These are phyloP conservation scores for Nylanderia fulva DNA, from an alignment of 1,140 invertebrate genomes.

Conservation along the genomic window DNA sequence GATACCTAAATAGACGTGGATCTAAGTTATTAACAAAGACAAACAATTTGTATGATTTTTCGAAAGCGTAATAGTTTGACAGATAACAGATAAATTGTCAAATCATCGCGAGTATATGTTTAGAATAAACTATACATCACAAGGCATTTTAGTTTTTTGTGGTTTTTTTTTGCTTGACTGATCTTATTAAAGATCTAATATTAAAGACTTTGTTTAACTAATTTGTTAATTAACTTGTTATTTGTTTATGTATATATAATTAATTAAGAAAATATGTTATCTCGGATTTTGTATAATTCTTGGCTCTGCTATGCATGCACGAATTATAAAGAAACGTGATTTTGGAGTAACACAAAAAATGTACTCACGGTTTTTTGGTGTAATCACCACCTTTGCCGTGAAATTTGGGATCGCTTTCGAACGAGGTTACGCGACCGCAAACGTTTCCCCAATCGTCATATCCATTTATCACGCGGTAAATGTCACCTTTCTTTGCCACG, in stretches of 20 bases:
- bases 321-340: background rate
- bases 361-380: conserved; percentile 84
- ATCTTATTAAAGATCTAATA: too few species aligned
- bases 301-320: background rate
- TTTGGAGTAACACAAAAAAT: conserved; percentile 19
- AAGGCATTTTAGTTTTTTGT: background rate
- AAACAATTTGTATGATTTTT: background rate
- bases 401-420: conserved; percentile 77
- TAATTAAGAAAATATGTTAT: background rate
- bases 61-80: background rate
- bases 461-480: conserved; percentile 88
- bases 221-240: background rate
- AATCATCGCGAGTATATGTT: background rate
- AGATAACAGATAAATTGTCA: background rate
- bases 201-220: background rate
- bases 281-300: background rate
- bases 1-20: conserved; percentile 78
- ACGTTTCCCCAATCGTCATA: conserved; percentile 90
- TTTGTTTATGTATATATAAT: background rate
- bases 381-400: conserved; percentile 86
- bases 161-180: background rate
- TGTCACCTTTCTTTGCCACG: conserved; percentile 86
- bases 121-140: background rate
- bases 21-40: background rate
- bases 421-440: conserved; percentile 86